Percentiles rank a stretch among this genome's conserved stretches.
Evolutionary conservation across 2,888 invertebrate genomes (phyloP).

Genomic region (Himalopsyche anomala): DNA sequence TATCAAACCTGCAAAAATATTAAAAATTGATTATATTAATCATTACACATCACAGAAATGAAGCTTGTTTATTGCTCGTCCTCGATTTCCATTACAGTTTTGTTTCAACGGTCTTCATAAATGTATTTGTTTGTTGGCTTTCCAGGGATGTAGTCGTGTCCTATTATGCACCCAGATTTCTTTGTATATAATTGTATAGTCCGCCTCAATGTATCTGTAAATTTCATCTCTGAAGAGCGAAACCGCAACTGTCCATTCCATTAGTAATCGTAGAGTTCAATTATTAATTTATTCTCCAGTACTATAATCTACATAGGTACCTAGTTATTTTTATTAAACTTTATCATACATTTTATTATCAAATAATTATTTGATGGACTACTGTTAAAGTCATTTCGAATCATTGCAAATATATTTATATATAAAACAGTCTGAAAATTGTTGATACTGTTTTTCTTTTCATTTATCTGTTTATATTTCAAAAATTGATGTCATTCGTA

Average conservation of each 20-base stretch:
- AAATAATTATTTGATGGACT: neutral
- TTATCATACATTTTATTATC: neutral
- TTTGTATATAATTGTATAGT: too few relatives aligned
- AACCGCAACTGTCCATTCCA: slow-evolving; percentile 14
- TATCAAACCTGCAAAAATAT: too few relatives aligned
- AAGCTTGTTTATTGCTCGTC: too few relatives aligned
- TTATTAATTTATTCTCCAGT: slow-evolving; percentile 10
- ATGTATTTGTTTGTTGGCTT: too few relatives aligned
- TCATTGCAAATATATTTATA: neutral
- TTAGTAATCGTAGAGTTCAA: slow-evolving; percentile 22
- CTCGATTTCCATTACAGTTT: too few relatives aligned
- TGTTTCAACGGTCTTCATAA: too few relatives aligned
- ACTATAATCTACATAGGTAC: slow-evolving; percentile 28
- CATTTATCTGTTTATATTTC: slow-evolving; percentile 12
- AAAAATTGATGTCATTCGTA: neutral
- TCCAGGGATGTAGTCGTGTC: too few relatives aligned
- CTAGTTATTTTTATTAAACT: slow-evolving; percentile 31
- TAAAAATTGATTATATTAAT: too few relatives aligned
- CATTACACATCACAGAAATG: too few relatives aligned
- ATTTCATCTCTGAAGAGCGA: neutral
- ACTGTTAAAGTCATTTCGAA: neutral
- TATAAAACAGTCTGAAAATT: neutral
- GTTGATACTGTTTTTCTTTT: neutral
- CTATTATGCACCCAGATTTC: too few relatives aligned
- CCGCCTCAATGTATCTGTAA: too few relatives aligned